Base-by-base conservation (phyloP, 2,888 invertebrate genomes). In the Watsonalla binaria region DNA sequence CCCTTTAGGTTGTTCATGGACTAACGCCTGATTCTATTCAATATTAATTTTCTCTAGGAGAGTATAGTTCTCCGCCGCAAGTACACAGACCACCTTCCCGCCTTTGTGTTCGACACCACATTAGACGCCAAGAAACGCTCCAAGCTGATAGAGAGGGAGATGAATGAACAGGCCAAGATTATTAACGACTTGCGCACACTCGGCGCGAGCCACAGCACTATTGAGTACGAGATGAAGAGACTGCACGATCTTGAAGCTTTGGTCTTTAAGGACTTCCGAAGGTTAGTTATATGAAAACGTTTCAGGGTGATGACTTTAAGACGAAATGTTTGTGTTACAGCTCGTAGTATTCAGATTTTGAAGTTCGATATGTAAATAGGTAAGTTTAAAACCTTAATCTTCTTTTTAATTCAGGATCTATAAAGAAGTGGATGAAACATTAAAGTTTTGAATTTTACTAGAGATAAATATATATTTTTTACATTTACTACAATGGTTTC, bases 161-260 rank as follows among this genome's bases (percentile, higher is more conserved):
- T 99, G 97, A 97, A 97, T 76, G 98, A 99, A 80, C 98, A 99
- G 81, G 96, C 98, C 9, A 97, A 97, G 89, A 96, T 98, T 54
- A 98, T 99, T 59, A 97, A 97, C 78, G 98, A 98, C 83, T 89
- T 99, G 62, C 93, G 96, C 66, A 94, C 96, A 6, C 88, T 97
- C 47, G 98, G 98, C 0, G 98, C 98, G 37, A 96, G 96, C 24
- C 96, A 96, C 70, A 94, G 95, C 47, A 97, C 97, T 5, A 96
- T 99, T 54, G 98, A 99, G 70, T 94, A 96, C 68, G 99, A 99
- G 90, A 94, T 97, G 92, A 94, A 96, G 70, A 93, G 98, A 57
- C 88, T 99, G 54, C 96, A 98, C 63, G 98, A 98, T 76, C 84
- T 99, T 42, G 99, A 99, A 90, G 95, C 97, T 8, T 93, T 98